Percentiles rank a stretch among this genome's conserved stretches.
Evolutionary conservation across 2,113 vertebrate genomes (phyloP).

Genomic region (Rhinoptilus africanus): DNA sequence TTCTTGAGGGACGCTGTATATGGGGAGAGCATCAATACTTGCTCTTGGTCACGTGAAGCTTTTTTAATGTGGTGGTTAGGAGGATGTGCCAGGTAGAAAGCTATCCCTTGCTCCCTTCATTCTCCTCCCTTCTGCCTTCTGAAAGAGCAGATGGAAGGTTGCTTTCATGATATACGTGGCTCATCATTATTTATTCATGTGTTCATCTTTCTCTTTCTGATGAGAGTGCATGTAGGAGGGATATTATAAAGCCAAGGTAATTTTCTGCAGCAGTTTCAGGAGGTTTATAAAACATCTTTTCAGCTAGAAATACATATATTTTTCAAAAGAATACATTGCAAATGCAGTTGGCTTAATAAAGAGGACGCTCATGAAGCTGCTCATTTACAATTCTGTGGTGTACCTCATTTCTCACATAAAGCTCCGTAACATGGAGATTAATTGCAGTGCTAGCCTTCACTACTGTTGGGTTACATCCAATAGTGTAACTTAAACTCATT

Average conservation of each 20-base stretch:
- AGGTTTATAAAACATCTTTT: conserved; percentile 59
- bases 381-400: background rate
- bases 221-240: conserved; percentile 48
- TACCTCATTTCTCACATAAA: background rate
- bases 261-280: conserved; percentile 50
- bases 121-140: background rate
- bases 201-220: conserved; percentile 49
- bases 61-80: background rate
- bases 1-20: background rate
- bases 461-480: background rate
- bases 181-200: conserved; percentile 59
- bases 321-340: background rate
- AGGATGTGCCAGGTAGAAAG: background rate
- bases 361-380: background rate
- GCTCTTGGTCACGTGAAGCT: background rate
- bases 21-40: background rate
- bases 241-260: conserved; percentile 42
- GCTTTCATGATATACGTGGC: background rate
- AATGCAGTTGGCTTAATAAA: conserved; percentile 8
- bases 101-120: background rate
- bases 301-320: background rate
- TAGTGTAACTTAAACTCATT: background rate
- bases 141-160: conserved; percentile 57
- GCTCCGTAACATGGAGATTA: background rate
- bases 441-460: background rate